Percentiles rank a stretch among this genome's conserved stretches.
These are phyloP conservation scores for Procambarus clarkii DNA, from an alignment of 1,140 invertebrate genomes.

Conservation along the genomic window DNA sequence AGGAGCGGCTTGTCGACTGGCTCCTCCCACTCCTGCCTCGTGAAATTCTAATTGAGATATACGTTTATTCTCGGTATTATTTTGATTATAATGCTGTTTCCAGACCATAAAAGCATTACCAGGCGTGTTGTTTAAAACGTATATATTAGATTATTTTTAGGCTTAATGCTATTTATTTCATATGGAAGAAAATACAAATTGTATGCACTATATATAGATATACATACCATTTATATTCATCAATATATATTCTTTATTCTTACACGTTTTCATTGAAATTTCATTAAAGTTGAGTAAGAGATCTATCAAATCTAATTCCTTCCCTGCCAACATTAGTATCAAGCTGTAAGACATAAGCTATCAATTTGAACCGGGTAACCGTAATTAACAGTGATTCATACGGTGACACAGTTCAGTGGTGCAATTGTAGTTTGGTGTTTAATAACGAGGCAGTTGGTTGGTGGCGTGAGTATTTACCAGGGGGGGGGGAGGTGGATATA, in stretches of 20 bases:
- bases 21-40: slow-evolving; percentile 1
- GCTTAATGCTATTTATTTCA: background rate
- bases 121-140: background rate
- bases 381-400: background rate
- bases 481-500: too few relatives aligned
- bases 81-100: background rate
- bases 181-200: background rate
- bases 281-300: background rate
- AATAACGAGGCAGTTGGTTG: background rate
- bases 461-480: too few relatives aligned
- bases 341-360: background rate
- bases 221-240: too few relatives aligned
- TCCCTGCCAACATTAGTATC: background rate
- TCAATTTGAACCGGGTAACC: background rate
- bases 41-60: background rate
- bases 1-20: background rate
- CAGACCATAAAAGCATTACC: background rate
- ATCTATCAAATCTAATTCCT: background rate
- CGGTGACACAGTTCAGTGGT: background rate
- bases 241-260: background rate
- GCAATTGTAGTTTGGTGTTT: background rate
- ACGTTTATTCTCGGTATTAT: background rate
- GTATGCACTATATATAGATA: too few relatives aligned
- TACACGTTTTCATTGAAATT: background rate
- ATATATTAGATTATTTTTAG: background rate